A percentile compares a stretch with the other conserved stretches of the same genome.
These are phyloP conservation scores for Camelus dromedarius DNA, from an alignment of 2,113 vertebrate genomes.

Conservation along the genomic window DNA sequence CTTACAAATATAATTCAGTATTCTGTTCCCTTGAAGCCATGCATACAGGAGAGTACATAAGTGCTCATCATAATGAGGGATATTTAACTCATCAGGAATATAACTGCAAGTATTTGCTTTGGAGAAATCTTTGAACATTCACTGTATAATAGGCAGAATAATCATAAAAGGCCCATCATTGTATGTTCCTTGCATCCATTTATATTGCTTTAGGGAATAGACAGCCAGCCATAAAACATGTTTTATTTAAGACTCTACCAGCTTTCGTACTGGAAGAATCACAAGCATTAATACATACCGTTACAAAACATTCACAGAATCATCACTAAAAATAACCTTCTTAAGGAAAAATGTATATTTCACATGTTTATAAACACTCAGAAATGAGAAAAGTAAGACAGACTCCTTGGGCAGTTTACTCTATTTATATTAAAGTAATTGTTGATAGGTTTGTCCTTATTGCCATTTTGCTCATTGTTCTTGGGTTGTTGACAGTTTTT, in stretches of 20 bases:
- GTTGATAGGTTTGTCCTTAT: no score
- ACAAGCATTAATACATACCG: not conserved
- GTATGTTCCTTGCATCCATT: slow-evolving; percentile 47
- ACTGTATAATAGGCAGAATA: slow-evolving; percentile 50
- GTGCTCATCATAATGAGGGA: slow-evolving; percentile 28
- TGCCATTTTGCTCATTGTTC: no score
- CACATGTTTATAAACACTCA: not conserved
- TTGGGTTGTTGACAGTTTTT: no score
- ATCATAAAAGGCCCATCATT: slow-evolving; percentile 55
- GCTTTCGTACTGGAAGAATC: slow-evolving; percentile 43
- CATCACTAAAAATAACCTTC: not conserved
- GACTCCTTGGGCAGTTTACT: not conserved
- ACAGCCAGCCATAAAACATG: slow-evolving; percentile 54
- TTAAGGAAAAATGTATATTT: not conserved
- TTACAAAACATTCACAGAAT: slow-evolving; percentile 46
- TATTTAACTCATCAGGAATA: slow-evolving; percentile 71
- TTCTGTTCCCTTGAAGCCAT: slow-evolving; percentile 57
- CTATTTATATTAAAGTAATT: no score
- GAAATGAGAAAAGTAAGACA: not conserved
- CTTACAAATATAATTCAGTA: slow-evolving; percentile 57
- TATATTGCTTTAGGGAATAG: slow-evolving; percentile 55
- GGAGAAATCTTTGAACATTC: slow-evolving; percentile 61
- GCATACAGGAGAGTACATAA: slow-evolving; percentile 52
- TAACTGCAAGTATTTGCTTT: slow-evolving; percentile 67
- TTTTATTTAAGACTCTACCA: slow-evolving; percentile 59